Conservation (phyloP, 2,888 invertebrate species). For the Stenurella melanura region DNA sequence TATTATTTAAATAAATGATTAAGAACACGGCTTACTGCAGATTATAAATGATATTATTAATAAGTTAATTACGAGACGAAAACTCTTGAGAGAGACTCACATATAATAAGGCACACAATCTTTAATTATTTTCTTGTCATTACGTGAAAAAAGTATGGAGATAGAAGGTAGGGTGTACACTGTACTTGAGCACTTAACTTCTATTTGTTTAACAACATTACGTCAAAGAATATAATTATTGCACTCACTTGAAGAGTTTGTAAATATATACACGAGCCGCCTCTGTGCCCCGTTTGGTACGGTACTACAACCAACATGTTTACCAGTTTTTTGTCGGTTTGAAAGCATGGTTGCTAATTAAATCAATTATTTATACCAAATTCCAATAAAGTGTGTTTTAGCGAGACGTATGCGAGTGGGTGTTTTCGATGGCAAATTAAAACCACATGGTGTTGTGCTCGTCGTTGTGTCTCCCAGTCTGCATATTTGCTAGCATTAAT, state of each 20-base stretch:
- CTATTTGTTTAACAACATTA: too few species aligned
- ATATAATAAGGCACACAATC: too few species aligned
- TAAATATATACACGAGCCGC: background rate
- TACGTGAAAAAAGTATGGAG: too few species aligned
- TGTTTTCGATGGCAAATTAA: constrained; percentile 65
- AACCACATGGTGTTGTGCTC: constrained; percentile 65
- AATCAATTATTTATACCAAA: constrained; percentile 65
- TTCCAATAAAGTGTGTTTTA: constrained; percentile 63
- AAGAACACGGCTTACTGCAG: too few species aligned
- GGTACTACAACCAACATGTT: constrained; percentile 46
- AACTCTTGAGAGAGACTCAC: too few species aligned
- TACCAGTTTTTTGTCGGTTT: constrained; percentile 49
- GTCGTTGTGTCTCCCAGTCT: constrained; percentile 56
- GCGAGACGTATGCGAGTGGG: constrained; percentile 51
- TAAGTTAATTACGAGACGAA: too few species aligned
- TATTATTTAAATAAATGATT: too few species aligned
- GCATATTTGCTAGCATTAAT: constrained; percentile 64
- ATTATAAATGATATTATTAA: too few species aligned
- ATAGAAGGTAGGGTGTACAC: too few species aligned
- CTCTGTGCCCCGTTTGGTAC: constrained; percentile 22
- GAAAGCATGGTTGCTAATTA: constrained; percentile 58
- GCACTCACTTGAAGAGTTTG: background rate
- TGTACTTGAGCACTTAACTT: too few species aligned
- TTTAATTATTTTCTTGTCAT: too few species aligned
- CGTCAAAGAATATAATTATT: background rate